phyloP scores from a whole-genome alignment of 2,888 invertebrate species.

The Pelosia muscerda region DNA sequence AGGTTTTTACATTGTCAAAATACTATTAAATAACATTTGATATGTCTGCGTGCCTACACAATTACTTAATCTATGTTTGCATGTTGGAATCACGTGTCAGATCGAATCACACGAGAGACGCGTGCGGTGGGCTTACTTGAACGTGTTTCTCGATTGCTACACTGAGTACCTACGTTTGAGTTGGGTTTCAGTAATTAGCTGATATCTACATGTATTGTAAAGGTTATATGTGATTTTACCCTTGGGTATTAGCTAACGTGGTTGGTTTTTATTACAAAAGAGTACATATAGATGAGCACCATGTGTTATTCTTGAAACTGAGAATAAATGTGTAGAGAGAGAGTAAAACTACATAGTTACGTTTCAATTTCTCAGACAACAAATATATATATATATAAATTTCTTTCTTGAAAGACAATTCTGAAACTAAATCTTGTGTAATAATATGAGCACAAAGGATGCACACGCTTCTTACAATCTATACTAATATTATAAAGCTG shows the following conservation, averaged over 20 bases:
- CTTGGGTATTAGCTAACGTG: constrained; percentile 32
- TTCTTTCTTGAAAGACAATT: background rate
- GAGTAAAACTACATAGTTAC: background rate
- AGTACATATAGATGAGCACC: background rate
- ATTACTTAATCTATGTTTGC: constrained; percentile 53
- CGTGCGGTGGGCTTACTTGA: constrained; percentile 56
- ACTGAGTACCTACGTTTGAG: constrained; percentile 36
- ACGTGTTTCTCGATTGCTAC: constrained; percentile 46
- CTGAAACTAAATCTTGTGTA: background rate
- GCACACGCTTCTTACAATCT: background rate
- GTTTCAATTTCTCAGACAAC: background rate
- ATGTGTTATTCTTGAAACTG: background rate
- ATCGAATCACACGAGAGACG: constrained; percentile 62
- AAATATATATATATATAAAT: background rate
- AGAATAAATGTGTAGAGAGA: background rate
- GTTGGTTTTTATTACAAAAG: constrained; percentile 27
- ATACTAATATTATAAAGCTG: too few relatives aligned
- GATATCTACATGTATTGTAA: constrained; percentile 39
- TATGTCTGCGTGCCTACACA: constrained; percentile 31
- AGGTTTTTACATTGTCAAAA: background rate
- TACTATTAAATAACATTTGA: background rate
- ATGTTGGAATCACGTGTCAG: constrained; percentile 61
- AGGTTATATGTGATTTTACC: constrained; percentile 27
- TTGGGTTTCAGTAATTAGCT: constrained; percentile 57
- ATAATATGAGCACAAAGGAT: background rate